Evolutionary conservation across 2,797 vertebrate species (phyloP), one percentile per base, ranked within the genome.

Genomic region (Takifugu rubripes): DNA sequence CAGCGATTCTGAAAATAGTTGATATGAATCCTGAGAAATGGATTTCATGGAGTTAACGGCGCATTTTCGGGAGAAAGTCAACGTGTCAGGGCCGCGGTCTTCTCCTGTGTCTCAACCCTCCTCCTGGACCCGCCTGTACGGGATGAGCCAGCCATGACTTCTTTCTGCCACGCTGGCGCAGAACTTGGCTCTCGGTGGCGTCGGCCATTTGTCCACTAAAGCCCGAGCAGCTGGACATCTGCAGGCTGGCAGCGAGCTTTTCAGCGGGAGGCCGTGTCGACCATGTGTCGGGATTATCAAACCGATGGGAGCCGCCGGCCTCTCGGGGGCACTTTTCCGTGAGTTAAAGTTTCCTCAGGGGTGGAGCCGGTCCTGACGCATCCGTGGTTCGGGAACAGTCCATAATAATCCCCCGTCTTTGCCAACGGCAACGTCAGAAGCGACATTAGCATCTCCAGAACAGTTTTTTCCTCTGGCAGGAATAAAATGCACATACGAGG

Each of bases 401-500:
- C 79, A 77, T 86, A 87, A 85, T 87, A 81, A 86, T 60, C 64
- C 65, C 54, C 69, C 79, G 76, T 61, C 69, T 75, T 84, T 82
- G 83, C 81, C 86, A 76, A 43, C 24, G 47, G 84, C 81, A 70
- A 51, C 64, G 36, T 62, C 66, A 70, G 74, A 74, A 67, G 77
- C 53, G 56, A 75, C 71, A 65, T 69, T 50, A 75, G 78, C 49
- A 56, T 72, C 64, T 78, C 49, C 56, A 70, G 87, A 86, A 90
- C 86, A 86, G 85, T 85, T 72, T 86, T 86, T 90, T 85, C 86
- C 77, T 75, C 52, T 72, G 56, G 62, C 68, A 44, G 16, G 62
- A 78, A 79, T 68, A 53, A 70, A 44, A 66, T 75, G 52, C 54
- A 74, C 56, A 72, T 66, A 79, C 40, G 58, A 73, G 58, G 70